Evolutionary conservation across 2,888 invertebrate species (phyloP).

Genomic region (Pollenia labialis): DNA sequence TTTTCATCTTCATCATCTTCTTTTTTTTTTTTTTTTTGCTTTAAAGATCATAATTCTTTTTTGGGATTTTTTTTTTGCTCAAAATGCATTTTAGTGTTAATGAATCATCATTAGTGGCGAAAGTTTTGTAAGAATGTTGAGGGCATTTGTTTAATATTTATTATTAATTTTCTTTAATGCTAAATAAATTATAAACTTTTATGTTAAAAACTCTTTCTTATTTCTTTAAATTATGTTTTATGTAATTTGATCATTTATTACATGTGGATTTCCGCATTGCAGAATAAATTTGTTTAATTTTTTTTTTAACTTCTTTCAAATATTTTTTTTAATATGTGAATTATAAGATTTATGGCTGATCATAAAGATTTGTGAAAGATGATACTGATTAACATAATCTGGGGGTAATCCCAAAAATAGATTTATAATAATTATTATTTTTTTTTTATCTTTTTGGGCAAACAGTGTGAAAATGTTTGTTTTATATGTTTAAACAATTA

Average conservation of each 20-base stretch:
- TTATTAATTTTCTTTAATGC: conserved; percentile 12
- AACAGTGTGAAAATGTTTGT: too few species aligned
- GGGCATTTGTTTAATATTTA: not conserved
- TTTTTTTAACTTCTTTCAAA: not conserved
- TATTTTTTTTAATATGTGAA: not conserved
- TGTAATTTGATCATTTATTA: conserved; percentile 49
- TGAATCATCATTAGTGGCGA: conserved; percentile 70
- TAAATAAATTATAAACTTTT: conserved; percentile 20
- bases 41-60: conserved; percentile 35
- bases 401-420: not conserved
- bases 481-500: too few species aligned
- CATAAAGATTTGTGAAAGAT: conserved; percentile 1
- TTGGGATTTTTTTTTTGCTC: conserved; percentile 1
- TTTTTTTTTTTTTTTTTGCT: not conserved
- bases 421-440: too few species aligned
- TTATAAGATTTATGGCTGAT: conserved; percentile 25
- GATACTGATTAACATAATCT: not conserved
- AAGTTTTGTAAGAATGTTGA: conserved; percentile 43
- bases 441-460: too few species aligned
- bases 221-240: conserved; percentile 16
- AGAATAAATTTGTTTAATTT: not conserved
- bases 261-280: conserved; percentile 58
- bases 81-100: conserved; percentile 64
- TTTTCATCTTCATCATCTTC: not conserved
- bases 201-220: not conserved